phyloP scores from a whole-genome alignment of 92 coral and sea anemone species.

The Heteractis magnifica region DNA sequence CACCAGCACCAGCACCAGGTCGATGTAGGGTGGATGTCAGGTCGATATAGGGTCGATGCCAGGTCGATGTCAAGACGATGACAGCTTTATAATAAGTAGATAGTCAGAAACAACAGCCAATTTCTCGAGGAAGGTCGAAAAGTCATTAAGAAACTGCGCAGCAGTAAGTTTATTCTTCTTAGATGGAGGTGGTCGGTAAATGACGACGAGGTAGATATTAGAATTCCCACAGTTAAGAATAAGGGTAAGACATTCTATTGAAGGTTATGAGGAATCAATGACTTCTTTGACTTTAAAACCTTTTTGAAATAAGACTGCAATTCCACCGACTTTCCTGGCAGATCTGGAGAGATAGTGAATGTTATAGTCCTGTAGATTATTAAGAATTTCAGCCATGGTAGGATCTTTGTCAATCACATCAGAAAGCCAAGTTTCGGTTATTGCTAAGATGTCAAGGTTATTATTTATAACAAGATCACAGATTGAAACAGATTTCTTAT shows the following conservation, averaged over 20 bases:
- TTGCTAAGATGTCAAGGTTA: background rate
- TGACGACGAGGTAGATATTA: background rate
- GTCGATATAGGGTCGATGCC: no score
- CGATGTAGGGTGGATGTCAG: no score
- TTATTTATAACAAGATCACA: background rate
- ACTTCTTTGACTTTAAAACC: constrained; percentile 8
- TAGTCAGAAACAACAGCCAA: constrained; percentile 7
- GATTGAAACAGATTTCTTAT: background rate
- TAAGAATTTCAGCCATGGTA: constrained; percentile 12
- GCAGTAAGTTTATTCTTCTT: constrained; percentile 2
- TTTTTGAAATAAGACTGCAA: constrained; percentile 5
- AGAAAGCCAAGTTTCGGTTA: background rate
- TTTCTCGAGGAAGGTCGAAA: constrained; percentile 2
- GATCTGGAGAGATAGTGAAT: constrained; percentile 9
- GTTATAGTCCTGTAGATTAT: constrained; percentile 13
- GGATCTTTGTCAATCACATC: background rate
- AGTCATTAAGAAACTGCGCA: background rate
- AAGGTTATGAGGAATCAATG: background rate
- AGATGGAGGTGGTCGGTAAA: constrained; percentile 4
- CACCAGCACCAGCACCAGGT: no score
- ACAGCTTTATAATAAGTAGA: constrained; percentile 10
- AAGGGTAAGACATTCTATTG: constrained; percentile 15
- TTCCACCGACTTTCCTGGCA: background rate
- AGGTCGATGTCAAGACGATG: no score
- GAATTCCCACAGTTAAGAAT: background rate